Evolutionary conservation across 2,113 vertebrate species (phyloP).

Genomic region (Saguinus imperator): DNA sequence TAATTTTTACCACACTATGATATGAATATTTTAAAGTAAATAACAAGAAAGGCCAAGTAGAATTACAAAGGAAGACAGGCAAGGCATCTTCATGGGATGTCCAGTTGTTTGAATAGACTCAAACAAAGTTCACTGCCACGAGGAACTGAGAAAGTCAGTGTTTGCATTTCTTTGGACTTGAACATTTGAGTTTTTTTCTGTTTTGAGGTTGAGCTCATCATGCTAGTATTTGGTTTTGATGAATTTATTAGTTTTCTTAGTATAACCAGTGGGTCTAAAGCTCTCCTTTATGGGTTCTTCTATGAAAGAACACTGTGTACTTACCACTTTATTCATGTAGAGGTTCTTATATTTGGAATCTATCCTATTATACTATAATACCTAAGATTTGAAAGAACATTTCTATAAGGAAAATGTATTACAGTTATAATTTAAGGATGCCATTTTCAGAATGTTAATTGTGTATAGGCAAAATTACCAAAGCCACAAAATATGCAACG

Average conservation of each 20-base stretch:
- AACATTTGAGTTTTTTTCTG: background rate
- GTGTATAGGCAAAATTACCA: conserved; percentile 51
- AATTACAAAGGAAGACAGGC: conserved; percentile 5
- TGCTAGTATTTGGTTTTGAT: background rate
- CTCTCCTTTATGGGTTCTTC: conserved; percentile 67
- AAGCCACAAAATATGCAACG: conserved; percentile 56
- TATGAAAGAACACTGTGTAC: conserved; percentile 71
- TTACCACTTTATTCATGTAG: conserved; percentile 71
- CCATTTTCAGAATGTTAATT: conserved; percentile 38
- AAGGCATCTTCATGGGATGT: background rate
- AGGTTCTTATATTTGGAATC: conserved; percentile 29
- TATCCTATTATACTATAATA: background rate
- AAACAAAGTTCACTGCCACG: background rate
- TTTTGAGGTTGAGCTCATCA: background rate
- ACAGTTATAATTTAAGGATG: conserved; percentile 27
- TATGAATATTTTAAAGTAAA: background rate
- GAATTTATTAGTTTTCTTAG: conserved; percentile 53
- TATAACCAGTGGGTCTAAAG: conserved; percentile 70
- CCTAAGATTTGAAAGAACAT: background rate
- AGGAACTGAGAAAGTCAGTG: background rate
- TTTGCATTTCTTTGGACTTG: conserved; percentile 5
- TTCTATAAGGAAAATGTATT: conserved; percentile 50
- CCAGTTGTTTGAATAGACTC: background rate
- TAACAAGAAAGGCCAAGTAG: background rate
- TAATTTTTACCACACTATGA: background rate